Percentiles rank a stretch among this genome's conserved stretches.
These are phyloP conservation scores for Tetragonula clypearis DNA, from an alignment of 1,140 invertebrate genomes.

Conservation along the genomic window DNA sequence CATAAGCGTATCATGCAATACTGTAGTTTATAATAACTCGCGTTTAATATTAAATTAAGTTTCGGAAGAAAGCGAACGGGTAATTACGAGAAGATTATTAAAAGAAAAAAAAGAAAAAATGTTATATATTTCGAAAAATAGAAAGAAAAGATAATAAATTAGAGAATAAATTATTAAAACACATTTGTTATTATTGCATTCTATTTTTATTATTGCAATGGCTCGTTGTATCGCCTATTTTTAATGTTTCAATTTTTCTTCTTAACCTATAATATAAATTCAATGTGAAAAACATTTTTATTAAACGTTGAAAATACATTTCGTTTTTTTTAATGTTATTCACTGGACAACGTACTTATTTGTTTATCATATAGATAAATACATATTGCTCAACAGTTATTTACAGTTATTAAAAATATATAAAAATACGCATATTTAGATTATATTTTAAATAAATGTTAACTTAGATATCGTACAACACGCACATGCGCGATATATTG, in stretches of 20 bases:
- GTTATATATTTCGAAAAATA: not conserved
- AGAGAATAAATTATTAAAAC: not conserved
- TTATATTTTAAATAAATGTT: not conserved
- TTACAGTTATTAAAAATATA: not conserved
- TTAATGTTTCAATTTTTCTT: not conserved
- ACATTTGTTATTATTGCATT: not conserved
- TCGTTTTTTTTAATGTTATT: not conserved
- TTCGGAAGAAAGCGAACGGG: too few relatives aligned
- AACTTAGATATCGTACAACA: not conserved
- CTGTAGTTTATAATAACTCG: not conserved
- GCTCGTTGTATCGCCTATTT: not conserved
- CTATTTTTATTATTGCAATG: not conserved
- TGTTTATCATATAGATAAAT: not conserved
- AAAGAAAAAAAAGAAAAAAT: not conserved
- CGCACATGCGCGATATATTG: not conserved
- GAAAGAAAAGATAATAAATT: not conserved
- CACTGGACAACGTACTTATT: not conserved
- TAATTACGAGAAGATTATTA: not conserved
- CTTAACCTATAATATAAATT: slow-evolving; percentile 2
- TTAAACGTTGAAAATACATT: not conserved
- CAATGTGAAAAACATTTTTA: not conserved
- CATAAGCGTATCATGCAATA: not conserved
- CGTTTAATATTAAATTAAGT: not conserved
- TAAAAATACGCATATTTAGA: not conserved
- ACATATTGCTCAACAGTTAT: not conserved